Evolutionary conservation across 1,140 invertebrate genomes (phyloP), one percentile per base, ranked within the genome.

Genomic region (Colletes gigas): DNA sequence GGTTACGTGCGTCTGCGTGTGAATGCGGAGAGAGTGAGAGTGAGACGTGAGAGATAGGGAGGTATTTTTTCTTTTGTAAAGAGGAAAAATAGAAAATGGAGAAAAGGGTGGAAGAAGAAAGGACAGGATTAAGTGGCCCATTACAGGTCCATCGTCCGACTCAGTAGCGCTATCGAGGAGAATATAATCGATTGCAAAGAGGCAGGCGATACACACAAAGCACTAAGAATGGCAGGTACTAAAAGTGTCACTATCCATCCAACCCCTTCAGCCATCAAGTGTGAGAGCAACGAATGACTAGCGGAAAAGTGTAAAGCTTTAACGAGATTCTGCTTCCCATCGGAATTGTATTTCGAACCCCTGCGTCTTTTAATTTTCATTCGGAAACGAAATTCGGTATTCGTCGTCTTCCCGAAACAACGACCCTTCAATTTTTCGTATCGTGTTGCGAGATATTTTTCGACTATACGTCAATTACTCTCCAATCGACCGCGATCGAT

Each of bases 131-230:
- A 63, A 83, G 66, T 82, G 83, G 68, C 74, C 70, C 84, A 89
- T 84, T 83, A 87, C 69, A 72, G 84, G 80, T 89, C 89, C 89
- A 88, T 91, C 88, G 89, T 91, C 90, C 89, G 91, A 90, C 91
- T 92, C 91, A 91, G 90, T 91, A 88, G 88, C 89, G 89, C 84
- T 89, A 88, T 88, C 81, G 83, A 55, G 77, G 19, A 86, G 71
- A 54, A 71, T 44, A 62, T 19, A 90, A 90, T 90, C 83, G 89
- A 90, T 88, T 87, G 88, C 81, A 89, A 88, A 92, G 89, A 90
- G 89, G 92, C 92, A 93, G 92, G 89, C 92, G 90, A 85, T 67
- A 66, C 81, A 70, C 81, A 80, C 67, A 83, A 50, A 79, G 63
- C 78, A 83, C 75, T 78, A 54, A 73, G 69, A 78, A 85, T 65